A percentile compares a stretch with the other conserved stretches of the same genome.
Conservation (phyloP, 2,113 vertebrate species). For the Engystomops pustulosus region DNA sequence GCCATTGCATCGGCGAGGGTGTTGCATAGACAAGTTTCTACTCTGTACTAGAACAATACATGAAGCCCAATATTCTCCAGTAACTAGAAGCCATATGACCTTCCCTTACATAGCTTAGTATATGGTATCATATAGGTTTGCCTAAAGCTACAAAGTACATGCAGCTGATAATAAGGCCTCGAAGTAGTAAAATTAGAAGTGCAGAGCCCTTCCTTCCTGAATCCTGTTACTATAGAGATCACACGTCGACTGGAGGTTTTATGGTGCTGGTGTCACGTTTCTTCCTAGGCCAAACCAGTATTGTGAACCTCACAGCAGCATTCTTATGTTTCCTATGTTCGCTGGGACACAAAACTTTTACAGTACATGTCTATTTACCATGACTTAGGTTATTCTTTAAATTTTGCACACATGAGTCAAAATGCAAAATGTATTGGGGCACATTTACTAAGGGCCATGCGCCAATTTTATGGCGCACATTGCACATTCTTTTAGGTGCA, state of each 20-base stretch:
- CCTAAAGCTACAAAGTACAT: neutral
- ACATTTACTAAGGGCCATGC: too few species aligned
- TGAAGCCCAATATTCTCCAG: neutral
- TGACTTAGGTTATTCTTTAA: too few species aligned
- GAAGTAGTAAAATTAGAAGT: neutral
- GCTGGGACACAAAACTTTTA: too few species aligned
- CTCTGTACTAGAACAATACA: too few species aligned
- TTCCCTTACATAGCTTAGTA: neutral
- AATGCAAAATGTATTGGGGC: too few species aligned
- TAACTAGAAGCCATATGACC: neutral
- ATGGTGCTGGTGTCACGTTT: conserved; percentile 21
- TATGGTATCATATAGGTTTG: neutral
- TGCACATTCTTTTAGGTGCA: too few species aligned
- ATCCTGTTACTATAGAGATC: conserved; percentile 5
- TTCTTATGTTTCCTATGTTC: neutral
- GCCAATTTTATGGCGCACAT: too few species aligned
- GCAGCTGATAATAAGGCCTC: neutral
- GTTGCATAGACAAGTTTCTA: too few species aligned
- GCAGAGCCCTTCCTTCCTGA: neutral
- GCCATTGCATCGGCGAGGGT: too few species aligned
- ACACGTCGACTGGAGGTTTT: neutral
- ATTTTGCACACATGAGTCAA: too few species aligned
- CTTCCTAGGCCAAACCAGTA: neutral
- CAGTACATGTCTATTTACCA: too few species aligned
- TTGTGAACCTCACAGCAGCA: conserved; percentile 16